Evolutionary conservation across 1,140 invertebrate genomes (phyloP).

Genomic region (Drosophila neocordata): DNA sequence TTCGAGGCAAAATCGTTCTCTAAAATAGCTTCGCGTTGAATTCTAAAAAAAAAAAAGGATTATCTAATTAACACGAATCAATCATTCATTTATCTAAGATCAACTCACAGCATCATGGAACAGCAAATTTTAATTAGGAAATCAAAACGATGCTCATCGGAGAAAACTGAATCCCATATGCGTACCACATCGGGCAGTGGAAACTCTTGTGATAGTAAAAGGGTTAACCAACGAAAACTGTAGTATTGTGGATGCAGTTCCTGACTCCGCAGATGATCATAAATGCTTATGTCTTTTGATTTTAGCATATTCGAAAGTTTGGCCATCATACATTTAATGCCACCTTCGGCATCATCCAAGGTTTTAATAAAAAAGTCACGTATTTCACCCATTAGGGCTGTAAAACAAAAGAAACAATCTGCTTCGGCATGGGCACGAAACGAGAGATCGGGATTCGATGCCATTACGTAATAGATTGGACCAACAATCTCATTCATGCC

Average conservation of each 20-base stretch:
- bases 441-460: constrained; percentile 92
- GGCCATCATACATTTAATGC: constrained; percentile 93
- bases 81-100: not conserved
- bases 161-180: constrained; percentile 97
- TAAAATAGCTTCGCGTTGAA: constrained; percentile 91
- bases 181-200: constrained; percentile 96
- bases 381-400: constrained; percentile 98
- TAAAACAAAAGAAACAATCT: constrained; percentile 99
- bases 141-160: constrained; percentile 93
- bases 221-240: constrained; percentile 92
- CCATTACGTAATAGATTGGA: constrained; percentile 98
- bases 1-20: constrained; percentile 94
- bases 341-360: constrained; percentile 95
- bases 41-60: constrained; percentile 84
- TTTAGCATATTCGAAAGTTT: constrained; percentile 90
- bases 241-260: constrained; percentile 97
- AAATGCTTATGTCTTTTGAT: constrained; percentile 90
- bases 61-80: not conserved
- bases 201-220: constrained; percentile 99
- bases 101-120: constrained; percentile 96
- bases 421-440: constrained; percentile 96
- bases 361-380: constrained; percentile 98
- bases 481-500: constrained; percentile 99
- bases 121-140: constrained; percentile 96
- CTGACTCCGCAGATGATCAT: constrained; percentile 89